phyloP scores from a whole-genome alignment of 2,797 vertebrate genomes.

The Thunnus albacares region DNA sequence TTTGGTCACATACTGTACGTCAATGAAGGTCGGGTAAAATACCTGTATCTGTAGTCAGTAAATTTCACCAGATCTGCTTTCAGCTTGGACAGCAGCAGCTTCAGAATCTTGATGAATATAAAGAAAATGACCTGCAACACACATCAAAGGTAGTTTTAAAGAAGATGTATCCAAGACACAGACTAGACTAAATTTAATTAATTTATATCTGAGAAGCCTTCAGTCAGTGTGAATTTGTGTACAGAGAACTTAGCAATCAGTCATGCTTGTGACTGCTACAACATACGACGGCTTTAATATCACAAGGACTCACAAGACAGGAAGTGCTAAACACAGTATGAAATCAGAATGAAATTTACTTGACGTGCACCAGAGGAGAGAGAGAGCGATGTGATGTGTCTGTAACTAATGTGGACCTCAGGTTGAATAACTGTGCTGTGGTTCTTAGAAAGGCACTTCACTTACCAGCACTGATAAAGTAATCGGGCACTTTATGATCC shows the following conservation, averaged over 20 bases:
- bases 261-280: constrained; percentile 19
- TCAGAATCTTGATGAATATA: constrained; percentile 95
- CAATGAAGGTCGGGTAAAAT: background rate
- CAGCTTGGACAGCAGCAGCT: constrained; percentile 94
- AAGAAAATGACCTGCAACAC: constrained; percentile 92
- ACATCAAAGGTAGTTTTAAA: constrained; percentile 33
- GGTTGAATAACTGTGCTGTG: background rate
- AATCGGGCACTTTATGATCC: constrained; percentile 95
- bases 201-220: background rate
- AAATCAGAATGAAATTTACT: constrained; percentile 31
- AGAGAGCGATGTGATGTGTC: background rate
- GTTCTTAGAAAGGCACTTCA: constrained; percentile 12
- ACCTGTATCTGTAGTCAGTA: constrained; percentile 98
- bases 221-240: background rate
- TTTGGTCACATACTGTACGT: background rate
- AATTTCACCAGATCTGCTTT: constrained; percentile 95
- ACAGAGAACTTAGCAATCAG: background rate
- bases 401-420: background rate
- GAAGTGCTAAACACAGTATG: constrained; percentile 13
- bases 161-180: background rate
- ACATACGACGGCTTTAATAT: constrained; percentile 1
- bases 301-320: constrained; percentile 65
- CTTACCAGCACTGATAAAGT: constrained; percentile 91
- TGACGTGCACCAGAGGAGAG: background rate
- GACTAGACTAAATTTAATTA: background rate